These are phyloP conservation scores for Okamejei kenojei DNA, from an alignment of 2,797 vertebrate species.

Conservation along the genomic window DNA sequence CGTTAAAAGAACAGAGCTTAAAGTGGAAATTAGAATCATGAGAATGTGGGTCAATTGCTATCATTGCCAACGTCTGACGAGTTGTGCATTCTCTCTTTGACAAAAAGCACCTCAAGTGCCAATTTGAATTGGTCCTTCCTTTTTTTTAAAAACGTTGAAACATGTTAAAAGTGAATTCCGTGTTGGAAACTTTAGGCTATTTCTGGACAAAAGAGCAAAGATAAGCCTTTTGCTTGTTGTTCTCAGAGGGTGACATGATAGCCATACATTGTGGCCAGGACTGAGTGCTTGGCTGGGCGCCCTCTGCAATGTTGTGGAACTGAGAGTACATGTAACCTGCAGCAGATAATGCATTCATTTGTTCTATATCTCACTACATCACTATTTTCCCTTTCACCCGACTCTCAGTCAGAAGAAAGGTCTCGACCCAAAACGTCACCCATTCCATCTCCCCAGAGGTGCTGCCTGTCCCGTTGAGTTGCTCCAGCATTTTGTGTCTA, in stretches of 20 bases:
- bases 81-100: background rate
- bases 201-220: background rate
- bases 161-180: background rate
- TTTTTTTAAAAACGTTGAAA: background rate
- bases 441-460: no score
- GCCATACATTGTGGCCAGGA: no score
- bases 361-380: no score
- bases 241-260: background rate
- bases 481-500: no score
- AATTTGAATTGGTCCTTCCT: background rate
- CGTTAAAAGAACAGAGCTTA: slow-evolving; percentile 27
- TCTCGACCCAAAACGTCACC: no score
- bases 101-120: background rate
- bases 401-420: no score
- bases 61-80: slow-evolving; percentile 11
- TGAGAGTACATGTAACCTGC: background rate
- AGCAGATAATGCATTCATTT: no score
- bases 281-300: background rate
- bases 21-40: slow-evolving; percentile 29
- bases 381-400: no score
- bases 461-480: no score
- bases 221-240: background rate
- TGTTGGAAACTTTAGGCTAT: background rate
- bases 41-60: slow-evolving; percentile 17
- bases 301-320: no score